Evolutionary conservation across 2,888 invertebrate species (phyloP), one percentile per base, ranked within the genome.

Genomic region (Dolomedes plantarius): DNA sequence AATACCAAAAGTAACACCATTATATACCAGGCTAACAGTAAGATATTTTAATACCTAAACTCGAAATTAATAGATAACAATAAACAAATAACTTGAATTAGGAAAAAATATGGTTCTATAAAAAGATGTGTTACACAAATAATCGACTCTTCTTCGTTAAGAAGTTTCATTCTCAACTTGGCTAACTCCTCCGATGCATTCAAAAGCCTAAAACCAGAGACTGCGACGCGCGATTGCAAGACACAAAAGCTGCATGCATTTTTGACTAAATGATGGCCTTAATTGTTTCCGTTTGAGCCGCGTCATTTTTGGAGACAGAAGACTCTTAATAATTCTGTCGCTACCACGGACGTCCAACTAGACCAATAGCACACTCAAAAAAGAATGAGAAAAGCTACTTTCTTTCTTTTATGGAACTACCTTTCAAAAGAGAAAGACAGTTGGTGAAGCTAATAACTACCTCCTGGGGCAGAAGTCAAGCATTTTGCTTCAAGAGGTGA

Each of bases 281-380:
- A 78, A 78, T 78, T 78, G 62, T 56, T 78, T 78, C 71, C 78
- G 78, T 41, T 71, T 23, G 62, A 41, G 32, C 36, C 36, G 19
- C 77, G 28, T 77, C 68, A 46, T 64, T 77, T 77, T 32, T 19
- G 19, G 32, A 28, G 36, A 28, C 27, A n/a, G 28, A 36, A 65
- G n/a, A 32, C 64, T 64, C 11, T 13, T 28, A 28, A 31, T 67
- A 67, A 67, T 67, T 67, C 65, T 23, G 56, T 23, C 23, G 23
- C 23, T 56, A 5, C 19, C 23, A 5, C 5, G 56, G 16, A 23
- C 23, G 11, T 56, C 23, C 23, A 23, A 23, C 56, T 2, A 19
- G 23, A 19, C 11, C 16, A 6, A 2, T 46, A 13, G 41, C 13
- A 9, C 6, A 46, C n/a, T n/a, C n/a, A 13, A 41, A n/a, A n/a